phyloP scores from a whole-genome alignment of 1,140 invertebrate species.

The Nasonia vitripennis region DNA sequence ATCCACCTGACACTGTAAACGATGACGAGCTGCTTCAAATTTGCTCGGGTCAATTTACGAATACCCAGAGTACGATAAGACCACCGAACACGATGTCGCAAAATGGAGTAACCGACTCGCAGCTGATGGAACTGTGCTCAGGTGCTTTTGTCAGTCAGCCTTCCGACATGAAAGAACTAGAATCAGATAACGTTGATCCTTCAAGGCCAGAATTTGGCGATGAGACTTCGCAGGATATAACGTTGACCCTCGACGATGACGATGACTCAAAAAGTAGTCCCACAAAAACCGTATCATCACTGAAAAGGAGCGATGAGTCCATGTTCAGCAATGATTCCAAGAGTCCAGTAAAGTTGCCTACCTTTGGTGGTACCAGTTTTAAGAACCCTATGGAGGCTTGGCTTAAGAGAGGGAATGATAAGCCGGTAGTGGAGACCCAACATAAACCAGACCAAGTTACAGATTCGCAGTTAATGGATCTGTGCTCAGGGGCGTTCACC shows the following conservation, averaged over 20 bases:
- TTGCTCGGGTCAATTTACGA: conserved; percentile 75
- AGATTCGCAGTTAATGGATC: conserved; percentile 61
- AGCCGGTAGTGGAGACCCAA: neutral
- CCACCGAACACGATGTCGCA: neutral
- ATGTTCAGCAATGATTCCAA: conserved; percentile 47
- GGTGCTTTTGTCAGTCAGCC: conserved; percentile 59
- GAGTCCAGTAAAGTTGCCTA: neutral
- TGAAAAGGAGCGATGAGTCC: conserved; percentile 42
- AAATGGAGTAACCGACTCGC: conserved; percentile 53
- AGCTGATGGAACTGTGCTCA: conserved; percentile 63
- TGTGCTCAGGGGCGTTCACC: conserved; percentile 63
- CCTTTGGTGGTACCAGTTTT: neutral
- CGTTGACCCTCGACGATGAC: conserved; percentile 59
- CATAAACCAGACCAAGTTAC: conserved; percentile 39
- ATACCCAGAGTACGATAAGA: conserved; percentile 48
- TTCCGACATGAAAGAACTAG: conserved; percentile 56
- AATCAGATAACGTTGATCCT: conserved; percentile 40
- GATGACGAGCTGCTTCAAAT: conserved; percentile 75
- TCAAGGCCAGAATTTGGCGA: conserved; percentile 29
- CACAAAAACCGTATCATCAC: neutral
- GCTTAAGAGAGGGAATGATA: conserved; percentile 31
- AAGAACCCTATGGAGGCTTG: conserved; percentile 49
- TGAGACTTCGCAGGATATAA: conserved; percentile 60
- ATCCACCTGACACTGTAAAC: conserved; percentile 63
- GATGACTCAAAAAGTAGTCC: conserved; percentile 24